Percentiles rank a stretch among this genome's conserved stretches.
These are phyloP conservation scores for Gambelia wislizenii DNA, from an alignment of 2,797 vertebrate genomes.

Conservation along the genomic window DNA sequence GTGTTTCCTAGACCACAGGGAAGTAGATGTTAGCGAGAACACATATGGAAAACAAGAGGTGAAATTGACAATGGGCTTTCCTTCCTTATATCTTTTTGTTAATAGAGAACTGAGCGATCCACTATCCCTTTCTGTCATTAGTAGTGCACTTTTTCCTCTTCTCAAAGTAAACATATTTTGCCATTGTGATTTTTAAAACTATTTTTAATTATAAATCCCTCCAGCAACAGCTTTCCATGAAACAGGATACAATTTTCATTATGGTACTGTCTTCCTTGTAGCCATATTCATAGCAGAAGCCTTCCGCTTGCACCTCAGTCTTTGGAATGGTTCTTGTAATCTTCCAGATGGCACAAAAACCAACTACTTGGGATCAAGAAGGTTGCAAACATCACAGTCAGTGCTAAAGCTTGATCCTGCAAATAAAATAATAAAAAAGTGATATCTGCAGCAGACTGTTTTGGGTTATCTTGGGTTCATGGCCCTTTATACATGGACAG, in stretches of 20 bases:
- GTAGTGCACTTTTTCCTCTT: background rate
- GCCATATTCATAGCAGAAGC: accelerated
- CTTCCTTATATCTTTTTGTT: background rate
- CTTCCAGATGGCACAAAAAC: constrained; percentile 81
- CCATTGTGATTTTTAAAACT: background rate
- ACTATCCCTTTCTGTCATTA: background rate
- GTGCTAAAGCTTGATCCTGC: constrained; percentile 67
- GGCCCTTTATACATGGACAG: background rate
- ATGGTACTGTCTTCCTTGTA: background rate
- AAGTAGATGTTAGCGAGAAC: background rate
- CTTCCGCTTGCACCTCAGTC: background rate
- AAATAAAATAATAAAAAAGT: background rate
- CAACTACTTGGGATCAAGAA: constrained; percentile 82
- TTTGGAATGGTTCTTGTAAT: constrained; percentile 75
- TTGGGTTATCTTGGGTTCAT: background rate
- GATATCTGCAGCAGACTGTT: background rate
- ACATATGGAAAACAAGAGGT: background rate
- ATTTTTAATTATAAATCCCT: constrained; percentile 2
- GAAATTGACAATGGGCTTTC: background rate
- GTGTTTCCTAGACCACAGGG: background rate
- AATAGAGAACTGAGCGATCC: background rate
- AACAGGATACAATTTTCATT: constrained; percentile 28
- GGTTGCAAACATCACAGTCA: constrained; percentile 42
- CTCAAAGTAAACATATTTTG: background rate
- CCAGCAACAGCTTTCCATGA: background rate